Base-by-base conservation (phyloP, 2,888 invertebrate genomes). In the Drosophila conformis region DNA sequence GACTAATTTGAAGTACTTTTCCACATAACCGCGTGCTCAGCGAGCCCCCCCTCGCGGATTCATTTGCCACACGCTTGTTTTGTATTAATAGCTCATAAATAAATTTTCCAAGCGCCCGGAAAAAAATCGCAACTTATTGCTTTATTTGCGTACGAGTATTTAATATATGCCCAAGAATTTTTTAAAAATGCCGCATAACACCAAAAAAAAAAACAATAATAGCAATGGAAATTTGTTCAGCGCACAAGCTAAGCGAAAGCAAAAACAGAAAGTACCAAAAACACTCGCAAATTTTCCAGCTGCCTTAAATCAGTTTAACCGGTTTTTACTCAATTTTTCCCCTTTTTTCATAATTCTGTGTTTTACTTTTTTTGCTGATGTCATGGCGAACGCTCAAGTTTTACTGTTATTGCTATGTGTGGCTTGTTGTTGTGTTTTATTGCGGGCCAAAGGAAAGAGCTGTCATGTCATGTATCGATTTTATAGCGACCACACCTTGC, bases 401-500 rank as follows among this genome's bases (percentile, higher is more conserved):
- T 84, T 80, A 84, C 76, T 85, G 74, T 85, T 88, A 88, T 88
- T 83, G 79, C 63, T 61, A 36, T 60, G 63, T 69, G 29, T 76
- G 36, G 65, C 38, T 67, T 68, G 38, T 75, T 71, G 79, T 78
- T 75, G 61, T 25, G 35, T 85, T 83, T 84, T 80, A 88, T 83
- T 71, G 86, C 73, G 63, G 75, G 67, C 66, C 69, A 73, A 78
- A 76, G 76, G 53, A 64, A 31, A 68, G 61, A 67, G 82, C 76
- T 85, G 74, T 85, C 83, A 74, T 81, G 86, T 86, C 86, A 88
- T 81, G 73, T 85, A 85, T 85, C 82, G 85, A 85, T 85, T 85
- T 88, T 81, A 79, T 83, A 69, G 83, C 60, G 38, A 60, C 73
- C 77, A 63, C 79, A 75, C 83, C 76, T 70, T 60, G 59, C 49